These are phyloP conservation scores for Semaprochilodus insignis DNA, from an alignment of 2,797 vertebrate species.

Conservation along the genomic window DNA sequence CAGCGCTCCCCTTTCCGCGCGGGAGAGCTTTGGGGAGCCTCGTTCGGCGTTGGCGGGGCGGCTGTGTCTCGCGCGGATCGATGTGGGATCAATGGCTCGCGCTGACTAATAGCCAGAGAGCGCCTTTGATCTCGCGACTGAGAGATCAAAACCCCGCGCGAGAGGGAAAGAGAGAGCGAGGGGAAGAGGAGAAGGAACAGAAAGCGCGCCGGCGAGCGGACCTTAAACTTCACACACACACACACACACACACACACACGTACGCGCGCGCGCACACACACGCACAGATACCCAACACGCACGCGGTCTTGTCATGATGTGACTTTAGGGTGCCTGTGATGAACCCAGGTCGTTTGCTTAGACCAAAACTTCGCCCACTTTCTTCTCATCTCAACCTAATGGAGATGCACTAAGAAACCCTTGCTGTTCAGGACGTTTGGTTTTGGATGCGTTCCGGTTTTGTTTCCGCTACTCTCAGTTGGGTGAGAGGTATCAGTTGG, in stretches of 20 bases:
- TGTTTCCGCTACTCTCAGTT: background rate
- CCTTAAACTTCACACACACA: slow-evolving; percentile 73
- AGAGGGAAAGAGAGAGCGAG: slow-evolving; percentile 76
- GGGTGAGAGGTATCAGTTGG: no score
- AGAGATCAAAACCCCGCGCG: slow-evolving; percentile 86
- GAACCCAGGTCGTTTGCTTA: background rate
- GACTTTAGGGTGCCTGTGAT: slow-evolving; percentile 20
- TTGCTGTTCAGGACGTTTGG: background rate
- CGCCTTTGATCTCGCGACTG: slow-evolving; percentile 89
- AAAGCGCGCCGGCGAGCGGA: slow-evolving; percentile 78
- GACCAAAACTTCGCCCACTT: background rate
- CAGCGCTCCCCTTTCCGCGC: slow-evolving; percentile 73
- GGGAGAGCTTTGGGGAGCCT: slow-evolving; percentile 84
- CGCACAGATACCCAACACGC: slow-evolving; percentile 36
- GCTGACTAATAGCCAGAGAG: slow-evolving; percentile 90
- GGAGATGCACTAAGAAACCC: background rate
- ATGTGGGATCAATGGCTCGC: slow-evolving; percentile 90
- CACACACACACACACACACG: slow-evolving; percentile 43
- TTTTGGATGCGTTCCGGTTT: background rate
- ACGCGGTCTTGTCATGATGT: slow-evolving; percentile 30
- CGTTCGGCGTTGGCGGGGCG: slow-evolving; percentile 83
- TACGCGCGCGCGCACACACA: slow-evolving; percentile 50
- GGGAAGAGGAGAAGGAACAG: slow-evolving; percentile 66
- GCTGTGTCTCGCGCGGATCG: slow-evolving; percentile 87
- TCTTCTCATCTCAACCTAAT: background rate